Base-by-base conservation (phyloP, 2,888 invertebrate species). In the Melinopterus prodromus region DNA sequence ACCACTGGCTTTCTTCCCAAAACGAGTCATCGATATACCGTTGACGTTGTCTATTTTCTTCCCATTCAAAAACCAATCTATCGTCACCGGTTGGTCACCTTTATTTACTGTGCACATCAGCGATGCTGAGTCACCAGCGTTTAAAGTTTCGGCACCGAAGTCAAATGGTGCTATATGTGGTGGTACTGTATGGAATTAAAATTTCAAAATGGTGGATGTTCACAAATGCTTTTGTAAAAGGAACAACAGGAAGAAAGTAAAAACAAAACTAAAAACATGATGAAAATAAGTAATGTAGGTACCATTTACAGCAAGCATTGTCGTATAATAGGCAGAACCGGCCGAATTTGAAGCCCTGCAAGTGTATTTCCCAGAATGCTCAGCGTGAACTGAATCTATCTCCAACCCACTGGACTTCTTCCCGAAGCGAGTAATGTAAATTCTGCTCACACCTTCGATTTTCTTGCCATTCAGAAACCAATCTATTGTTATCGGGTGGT, bases 401-500 rank as follows among this genome's bases (percentile, higher is more conserved):
- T 89, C 92, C 84, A 90, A 88, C 37, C 91, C 90, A 84, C 90
- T 92, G 82, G 91, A 91, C 84, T 91, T 91, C 81, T 87, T 88
- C 80, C 89, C 89, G 80, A 88, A 87, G 83, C 90, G 90, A 80
- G 90, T 90, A 77, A 91, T 90, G 80, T 89, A 89, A 75, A 91
- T 90, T 79, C 90, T 91, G 26, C 78, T 71, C 72, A 93, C 92
- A 84, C 90, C 91, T 87, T 92, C 91, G 87, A 94, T 93, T 82
- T 91, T 91, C 88, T 90, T 88, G 84, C 92, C 91, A 88, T 96
- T 94, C 88, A 95, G 93, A 86, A 92, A 92, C 96, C 96, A 97
- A 77, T 91, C 91, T 80, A 97, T 93, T 83, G 91, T 92, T 81
- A 97, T 91, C 77, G 95, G 95, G 82, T 79, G 75, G 89, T 96